These are phyloP conservation scores for Isaurus tuberculatus DNA, from an alignment of 92 coral and sea anemone species.

Conservation along the genomic window DNA sequence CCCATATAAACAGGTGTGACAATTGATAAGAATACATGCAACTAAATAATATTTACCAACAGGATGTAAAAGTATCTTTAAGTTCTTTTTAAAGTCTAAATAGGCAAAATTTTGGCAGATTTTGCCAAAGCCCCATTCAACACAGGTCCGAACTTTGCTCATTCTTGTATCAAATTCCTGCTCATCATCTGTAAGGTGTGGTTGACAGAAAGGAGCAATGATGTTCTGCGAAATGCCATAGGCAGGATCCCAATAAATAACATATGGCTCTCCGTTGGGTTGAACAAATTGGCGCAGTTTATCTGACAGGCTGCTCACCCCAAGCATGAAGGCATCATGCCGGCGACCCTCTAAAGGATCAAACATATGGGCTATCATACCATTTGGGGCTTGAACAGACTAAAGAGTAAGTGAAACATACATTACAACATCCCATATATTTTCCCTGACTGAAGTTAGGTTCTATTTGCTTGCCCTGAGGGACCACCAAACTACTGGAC, in stretches of 20 bases:
- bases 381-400: slow-evolving; percentile 52
- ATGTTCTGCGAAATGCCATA: slow-evolving; percentile 69
- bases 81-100: slow-evolving; percentile 74
- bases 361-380: slow-evolving; percentile 62
- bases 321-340: slow-evolving; percentile 74
- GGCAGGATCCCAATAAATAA: slow-evolving; percentile 75
- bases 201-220: slow-evolving; percentile 70
- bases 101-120: slow-evolving; percentile 70
- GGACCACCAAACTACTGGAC: not conserved
- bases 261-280: slow-evolving; percentile 73
- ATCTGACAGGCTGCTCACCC: slow-evolving; percentile 56
- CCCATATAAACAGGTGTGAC: slow-evolving; percentile 66
- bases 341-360: slow-evolving; percentile 69
- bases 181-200: slow-evolving; percentile 56
- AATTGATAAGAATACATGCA: slow-evolving; percentile 43
- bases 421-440: slow-evolving; percentile 28
- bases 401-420: slow-evolving; percentile 35
- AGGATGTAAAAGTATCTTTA: slow-evolving; percentile 68
- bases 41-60: slow-evolving; percentile 75
- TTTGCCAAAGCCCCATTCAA: slow-evolving; percentile 83
- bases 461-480: slow-evolving; percentile 50
- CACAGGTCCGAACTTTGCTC: slow-evolving; percentile 69
- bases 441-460: slow-evolving; percentile 40
- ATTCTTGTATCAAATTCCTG: slow-evolving; percentile 64
- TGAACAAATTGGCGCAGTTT: slow-evolving; percentile 54